Conservation (phyloP, 1,140 invertebrate species). For the Lepidostoma basale region DNA sequence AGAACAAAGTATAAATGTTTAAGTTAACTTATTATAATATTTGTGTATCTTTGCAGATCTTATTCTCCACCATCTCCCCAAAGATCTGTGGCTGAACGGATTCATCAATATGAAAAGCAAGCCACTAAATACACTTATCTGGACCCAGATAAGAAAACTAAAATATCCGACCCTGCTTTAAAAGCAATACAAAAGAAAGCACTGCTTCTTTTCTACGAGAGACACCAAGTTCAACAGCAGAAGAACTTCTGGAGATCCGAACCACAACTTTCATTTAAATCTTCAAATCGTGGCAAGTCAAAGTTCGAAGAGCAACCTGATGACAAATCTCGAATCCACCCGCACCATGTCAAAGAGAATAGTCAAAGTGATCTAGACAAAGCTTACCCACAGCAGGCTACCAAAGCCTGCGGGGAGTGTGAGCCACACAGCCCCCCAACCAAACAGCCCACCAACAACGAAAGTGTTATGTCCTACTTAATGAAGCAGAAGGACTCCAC, state of each 20-base stretch:
- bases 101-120: conserved; percentile 73
- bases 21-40: too few species aligned
- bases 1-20: too few species aligned
- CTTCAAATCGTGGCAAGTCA: conserved; percentile 9
- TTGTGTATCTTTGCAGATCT: conserved; percentile 39
- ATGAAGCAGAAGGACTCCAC: conserved; percentile 2
- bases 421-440: background rate
- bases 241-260: conserved; percentile 66
- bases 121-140: conserved; percentile 72
- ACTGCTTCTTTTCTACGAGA: conserved; percentile 82
- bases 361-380: conserved; percentile 2
- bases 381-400: background rate
- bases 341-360: conserved; percentile 3
- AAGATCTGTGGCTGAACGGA: conserved; percentile 75
- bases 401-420: background rate
- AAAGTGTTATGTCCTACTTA: background rate
- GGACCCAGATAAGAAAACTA: conserved; percentile 77
- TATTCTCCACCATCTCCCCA: conserved; percentile 59
- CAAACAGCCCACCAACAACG: background rate
- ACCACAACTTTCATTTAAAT: conserved; percentile 60
- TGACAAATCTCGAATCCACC: background rate
- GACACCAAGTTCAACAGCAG: conserved; percentile 64
- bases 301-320: background rate
- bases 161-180: conserved; percentile 76
- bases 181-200: conserved; percentile 90